phyloP scores from a whole-genome alignment of 2,113 vertebrate genomes.

The Channa maculata region DNA sequence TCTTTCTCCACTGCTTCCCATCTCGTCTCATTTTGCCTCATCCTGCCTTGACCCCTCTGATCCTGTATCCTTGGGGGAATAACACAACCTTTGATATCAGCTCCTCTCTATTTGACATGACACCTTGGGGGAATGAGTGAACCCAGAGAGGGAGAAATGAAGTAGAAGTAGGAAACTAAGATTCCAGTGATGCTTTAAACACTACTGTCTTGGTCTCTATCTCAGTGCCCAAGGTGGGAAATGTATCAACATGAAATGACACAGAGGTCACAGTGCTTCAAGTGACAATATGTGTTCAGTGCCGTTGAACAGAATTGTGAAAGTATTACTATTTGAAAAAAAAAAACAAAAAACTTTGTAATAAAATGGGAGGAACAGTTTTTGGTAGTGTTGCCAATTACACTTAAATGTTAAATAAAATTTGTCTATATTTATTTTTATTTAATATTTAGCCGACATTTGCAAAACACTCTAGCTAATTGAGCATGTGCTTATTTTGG shows the following conservation, averaged over 20 bases:
- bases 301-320: neutral
- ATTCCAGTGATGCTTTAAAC: conserved; percentile 41
- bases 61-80: conserved; percentile 16
- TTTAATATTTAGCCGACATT: too few relatives aligned
- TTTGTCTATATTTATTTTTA: too few relatives aligned
- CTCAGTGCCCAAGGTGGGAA: conserved; percentile 12
- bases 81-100: conserved; percentile 55
- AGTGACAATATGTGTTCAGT: conserved; percentile 12
- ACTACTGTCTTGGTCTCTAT: conserved; percentile 22
- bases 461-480: too few relatives aligned
- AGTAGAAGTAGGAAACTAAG: neutral
- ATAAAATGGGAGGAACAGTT: too few relatives aligned
- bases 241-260: conserved; percentile 11
- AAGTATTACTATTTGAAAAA: too few relatives aligned
- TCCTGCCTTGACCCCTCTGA: conserved; percentile 50
- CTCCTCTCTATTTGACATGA: conserved; percentile 39
- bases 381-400: too few relatives aligned
- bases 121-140: conserved; percentile 30
- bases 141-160: conserved; percentile 19
- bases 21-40: conserved; percentile 19
- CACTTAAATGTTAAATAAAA: too few relatives aligned
- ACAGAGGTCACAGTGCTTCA: conserved; percentile 23
- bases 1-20: conserved; percentile 6
- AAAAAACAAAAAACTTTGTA: too few relatives aligned
- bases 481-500: too few relatives aligned